These are phyloP conservation scores for Enhydra lutris DNA, from an alignment of 2,113 vertebrate species.

Conservation along the genomic window DNA sequence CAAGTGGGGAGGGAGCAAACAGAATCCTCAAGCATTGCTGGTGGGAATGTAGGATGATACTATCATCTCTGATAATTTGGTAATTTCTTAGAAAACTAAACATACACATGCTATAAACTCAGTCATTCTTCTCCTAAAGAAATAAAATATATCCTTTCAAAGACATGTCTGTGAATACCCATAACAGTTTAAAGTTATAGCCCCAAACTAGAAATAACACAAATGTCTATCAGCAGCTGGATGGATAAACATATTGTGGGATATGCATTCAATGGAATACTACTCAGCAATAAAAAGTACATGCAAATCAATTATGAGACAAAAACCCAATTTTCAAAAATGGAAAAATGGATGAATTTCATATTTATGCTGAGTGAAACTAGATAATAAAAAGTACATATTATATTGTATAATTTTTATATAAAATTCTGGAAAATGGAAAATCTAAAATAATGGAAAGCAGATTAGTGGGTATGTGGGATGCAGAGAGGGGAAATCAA, in stretches of 20 bases:
- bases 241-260: neutral
- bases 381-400: neutral
- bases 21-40: neutral
- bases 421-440: neutral
- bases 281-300: neutral
- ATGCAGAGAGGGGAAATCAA: neutral
- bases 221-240: neutral
- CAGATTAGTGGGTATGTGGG: neutral
- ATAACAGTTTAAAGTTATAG: neutral
- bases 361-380: neutral
- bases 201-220: neutral
- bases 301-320: neutral
- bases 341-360: neutral
- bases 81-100: neutral
- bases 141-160: neutral
- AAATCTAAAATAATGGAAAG: neutral
- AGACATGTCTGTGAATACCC: neutral
- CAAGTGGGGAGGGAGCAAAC: rapidly evolving
- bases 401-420: neutral
- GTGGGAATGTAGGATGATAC: neutral
- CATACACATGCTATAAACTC: neutral
- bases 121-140: neutral
- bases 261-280: neutral
- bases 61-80: neutral
- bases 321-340: neutral